These are phyloP conservation scores for Mionectes macconnelli DNA, from an alignment of 2,113 vertebrate species.

Conservation along the genomic window DNA sequence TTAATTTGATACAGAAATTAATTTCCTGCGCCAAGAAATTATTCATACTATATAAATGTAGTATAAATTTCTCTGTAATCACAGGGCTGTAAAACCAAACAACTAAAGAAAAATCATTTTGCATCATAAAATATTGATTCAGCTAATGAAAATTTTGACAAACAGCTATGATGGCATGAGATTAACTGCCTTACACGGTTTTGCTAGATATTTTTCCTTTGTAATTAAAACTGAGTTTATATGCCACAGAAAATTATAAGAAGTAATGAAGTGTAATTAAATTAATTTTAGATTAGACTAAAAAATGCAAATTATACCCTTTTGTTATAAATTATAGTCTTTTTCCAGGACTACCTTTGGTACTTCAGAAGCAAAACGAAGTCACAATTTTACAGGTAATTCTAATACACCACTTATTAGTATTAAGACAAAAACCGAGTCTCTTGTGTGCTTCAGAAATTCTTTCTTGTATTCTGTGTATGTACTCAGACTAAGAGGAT, in stretches of 20 bases:
- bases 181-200: constrained; percentile 2
- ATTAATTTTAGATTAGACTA: background rate
- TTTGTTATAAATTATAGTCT: background rate
- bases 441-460: background rate
- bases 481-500: background rate
- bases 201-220: constrained; percentile 2
- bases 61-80: background rate
- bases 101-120: background rate
- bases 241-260: background rate
- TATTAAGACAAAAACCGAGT: background rate
- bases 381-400: background rate
- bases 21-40: constrained; percentile 14
- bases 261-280: constrained; percentile 31
- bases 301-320: background rate
- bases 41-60: background rate
- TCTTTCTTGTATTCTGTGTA: background rate
- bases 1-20: background rate
- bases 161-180: background rate
- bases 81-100: background rate
- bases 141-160: constrained; percentile 27
- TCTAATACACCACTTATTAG: background rate
- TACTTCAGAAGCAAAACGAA: constrained; percentile 18
- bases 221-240: constrained; percentile 8
- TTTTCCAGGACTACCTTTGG: background rate
- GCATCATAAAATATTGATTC: constrained; percentile 46